phyloP scores from a whole-genome alignment of 2,797 vertebrate genomes.

The Tachyglossus aculeatus region DNA sequence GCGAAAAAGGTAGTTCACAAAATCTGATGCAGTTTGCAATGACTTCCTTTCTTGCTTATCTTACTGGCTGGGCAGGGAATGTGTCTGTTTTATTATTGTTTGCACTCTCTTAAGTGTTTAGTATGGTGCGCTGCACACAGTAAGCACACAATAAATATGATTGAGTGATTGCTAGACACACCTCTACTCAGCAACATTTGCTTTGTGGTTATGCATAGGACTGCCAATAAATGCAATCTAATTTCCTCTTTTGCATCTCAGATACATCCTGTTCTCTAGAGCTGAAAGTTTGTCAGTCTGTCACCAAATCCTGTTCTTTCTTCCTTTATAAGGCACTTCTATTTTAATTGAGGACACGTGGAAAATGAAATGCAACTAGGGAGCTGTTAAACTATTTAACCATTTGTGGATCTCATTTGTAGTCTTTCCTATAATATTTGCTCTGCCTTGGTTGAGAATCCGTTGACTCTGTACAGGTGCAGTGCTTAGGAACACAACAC shows the following conservation, averaged over 20 bases:
- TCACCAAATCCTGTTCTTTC: too few relatives aligned
- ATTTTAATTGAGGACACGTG: neutral
- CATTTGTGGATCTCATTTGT: accelerated
- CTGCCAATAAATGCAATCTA: neutral
- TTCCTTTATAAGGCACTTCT: too few relatives aligned
- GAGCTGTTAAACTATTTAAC: neutral
- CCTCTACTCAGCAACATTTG: neutral
- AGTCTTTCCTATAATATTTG: neutral
- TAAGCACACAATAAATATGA: too few relatives aligned
- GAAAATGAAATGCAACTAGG: neutral
- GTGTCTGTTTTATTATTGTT: too few relatives aligned
- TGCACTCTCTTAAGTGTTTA: too few relatives aligned
- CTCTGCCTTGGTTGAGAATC: neutral
- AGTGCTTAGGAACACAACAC: neutral
- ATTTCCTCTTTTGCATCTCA: neutral
- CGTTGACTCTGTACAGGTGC: neutral
- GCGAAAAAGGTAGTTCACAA: too few relatives aligned
- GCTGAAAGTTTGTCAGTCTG: too few relatives aligned
- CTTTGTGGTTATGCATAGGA: neutral
- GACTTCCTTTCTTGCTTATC: too few relatives aligned
- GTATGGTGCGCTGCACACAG: too few relatives aligned
- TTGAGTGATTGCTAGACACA: too few relatives aligned
- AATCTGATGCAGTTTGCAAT: too few relatives aligned
- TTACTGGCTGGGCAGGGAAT: too few relatives aligned
- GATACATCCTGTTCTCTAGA: neutral